Percentiles rank a stretch among this genome's conserved stretches.
Evolutionary conservation across 2,888 invertebrate genomes (phyloP).

Genomic region (Harpagoxenus sublaevis): DNA sequence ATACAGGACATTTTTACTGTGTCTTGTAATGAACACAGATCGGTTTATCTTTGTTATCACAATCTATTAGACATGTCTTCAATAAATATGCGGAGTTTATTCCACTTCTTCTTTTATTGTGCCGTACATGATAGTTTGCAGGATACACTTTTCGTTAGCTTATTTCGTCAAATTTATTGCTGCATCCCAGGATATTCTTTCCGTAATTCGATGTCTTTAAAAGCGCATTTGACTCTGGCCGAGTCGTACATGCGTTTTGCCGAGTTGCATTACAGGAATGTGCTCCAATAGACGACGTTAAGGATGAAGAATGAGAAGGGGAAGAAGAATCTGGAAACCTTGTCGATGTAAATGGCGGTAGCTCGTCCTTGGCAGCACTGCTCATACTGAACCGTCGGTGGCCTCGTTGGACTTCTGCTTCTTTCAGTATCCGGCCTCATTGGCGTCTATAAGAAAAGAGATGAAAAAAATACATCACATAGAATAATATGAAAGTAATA

Average conservation of each 20-base stretch:
- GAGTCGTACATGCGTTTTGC: background rate
- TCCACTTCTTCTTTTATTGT: slow-evolving; percentile 12
- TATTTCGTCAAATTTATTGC: slow-evolving; percentile 22
- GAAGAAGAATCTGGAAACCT: slow-evolving; percentile 95
- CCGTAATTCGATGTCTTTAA: slow-evolving; percentile 1
- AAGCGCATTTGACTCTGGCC: background rate
- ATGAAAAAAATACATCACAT: background rate
- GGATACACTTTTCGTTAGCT: background rate
- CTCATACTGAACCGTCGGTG: slow-evolving; percentile 90
- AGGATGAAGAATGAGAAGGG: slow-evolving; percentile 96
- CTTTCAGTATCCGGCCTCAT: slow-evolving; percentile 84
- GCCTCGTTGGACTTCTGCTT: slow-evolving; percentile 84
- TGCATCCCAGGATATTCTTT: background rate
- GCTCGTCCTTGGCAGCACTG: slow-evolving; percentile 92
- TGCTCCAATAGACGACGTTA: slow-evolving; percentile 97
- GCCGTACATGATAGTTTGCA: slow-evolving; percentile 4
- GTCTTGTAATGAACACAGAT: background rate
- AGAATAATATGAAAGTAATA: background rate
- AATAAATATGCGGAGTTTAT: slow-evolving; percentile 16
- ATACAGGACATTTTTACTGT: background rate
- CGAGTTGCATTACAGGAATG: slow-evolving; percentile 88
- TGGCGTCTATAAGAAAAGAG: slow-evolving; percentile 80
- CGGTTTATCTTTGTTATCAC: background rate
- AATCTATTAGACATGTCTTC: background rate
- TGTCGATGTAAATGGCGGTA: slow-evolving; percentile 93